Conservation (phyloP, 2,888 invertebrate species). For the Aphidius colemani region DNA sequence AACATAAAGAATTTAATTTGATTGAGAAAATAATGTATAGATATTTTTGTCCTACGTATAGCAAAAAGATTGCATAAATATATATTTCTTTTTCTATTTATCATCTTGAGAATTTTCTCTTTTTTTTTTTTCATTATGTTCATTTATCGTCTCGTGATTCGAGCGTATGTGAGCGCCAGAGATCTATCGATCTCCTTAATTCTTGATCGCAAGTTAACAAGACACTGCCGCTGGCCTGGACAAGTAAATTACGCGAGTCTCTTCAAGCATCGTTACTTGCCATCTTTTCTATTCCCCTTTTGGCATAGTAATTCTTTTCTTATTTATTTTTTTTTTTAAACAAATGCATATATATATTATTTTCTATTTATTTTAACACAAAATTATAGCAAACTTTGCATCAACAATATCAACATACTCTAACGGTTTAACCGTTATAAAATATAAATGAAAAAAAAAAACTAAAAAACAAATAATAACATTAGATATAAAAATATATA, state of each 20-base stretch:
- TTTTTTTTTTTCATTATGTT: no score
- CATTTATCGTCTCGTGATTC: conserved; percentile 29
- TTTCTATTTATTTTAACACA: no score
- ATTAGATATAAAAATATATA: conserved; percentile 19
- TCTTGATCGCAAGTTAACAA: conserved; percentile 56
- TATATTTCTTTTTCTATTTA: no score
- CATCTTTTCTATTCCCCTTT: conserved; percentile 22
- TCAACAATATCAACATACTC: background rate
- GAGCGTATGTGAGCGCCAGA: conserved; percentile 32
- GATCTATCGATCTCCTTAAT: conserved; percentile 50
- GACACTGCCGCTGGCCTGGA: conserved; percentile 52
- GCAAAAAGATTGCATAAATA: no score
- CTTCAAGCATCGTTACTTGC: conserved; percentile 10
- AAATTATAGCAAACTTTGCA: background rate
- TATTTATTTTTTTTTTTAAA: no score
- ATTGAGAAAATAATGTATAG: no score
- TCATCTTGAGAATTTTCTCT: no score
- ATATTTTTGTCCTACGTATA: no score
- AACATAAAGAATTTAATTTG: no score
- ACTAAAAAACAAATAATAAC: background rate
- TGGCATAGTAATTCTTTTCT: background rate
- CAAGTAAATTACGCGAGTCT: conserved; percentile 54
- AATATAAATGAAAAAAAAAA: conserved; percentile 4
- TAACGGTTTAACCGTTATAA: background rate
- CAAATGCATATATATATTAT: no score